phyloP scores from a whole-genome alignment of 2,888 invertebrate genomes.

The Tillus elongatus region DNA sequence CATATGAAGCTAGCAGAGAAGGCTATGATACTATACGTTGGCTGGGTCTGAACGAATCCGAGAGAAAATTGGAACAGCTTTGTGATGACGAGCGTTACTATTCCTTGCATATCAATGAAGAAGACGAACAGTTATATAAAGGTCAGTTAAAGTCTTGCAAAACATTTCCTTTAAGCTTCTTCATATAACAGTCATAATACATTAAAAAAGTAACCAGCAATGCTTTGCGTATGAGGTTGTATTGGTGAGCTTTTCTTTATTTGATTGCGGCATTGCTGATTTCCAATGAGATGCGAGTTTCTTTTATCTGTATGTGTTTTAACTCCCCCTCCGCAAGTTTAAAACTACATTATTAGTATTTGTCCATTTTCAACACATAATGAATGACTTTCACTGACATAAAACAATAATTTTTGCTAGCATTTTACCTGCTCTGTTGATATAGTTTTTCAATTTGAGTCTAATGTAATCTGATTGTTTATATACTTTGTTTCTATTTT shows the following conservation, averaged over 20 bases:
- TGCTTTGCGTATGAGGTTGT: conserved; percentile 5
- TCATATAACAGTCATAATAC: too few species aligned
- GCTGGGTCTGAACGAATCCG: conserved; percentile 38
- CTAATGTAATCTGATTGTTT: background rate
- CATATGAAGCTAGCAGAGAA: conserved; percentile 71
- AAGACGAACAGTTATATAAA: conserved; percentile 83
- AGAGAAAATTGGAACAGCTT: conserved; percentile 62
- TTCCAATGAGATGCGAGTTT: too few species aligned
- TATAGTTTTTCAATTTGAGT: conserved; percentile 6
- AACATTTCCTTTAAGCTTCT: too few species aligned
- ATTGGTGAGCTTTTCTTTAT: too few species aligned
- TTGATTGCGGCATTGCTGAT: too few species aligned
- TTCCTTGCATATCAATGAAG: conserved; percentile 78
- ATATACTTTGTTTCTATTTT: conserved; percentile 29
- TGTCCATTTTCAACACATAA: too few species aligned
- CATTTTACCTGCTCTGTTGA: conserved; percentile 8
- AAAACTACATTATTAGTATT: too few species aligned
- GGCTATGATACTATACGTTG: conserved; percentile 52
- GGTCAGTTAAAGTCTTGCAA: conserved; percentile 47
- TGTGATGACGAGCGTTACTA: conserved; percentile 94
- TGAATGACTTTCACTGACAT: background rate
- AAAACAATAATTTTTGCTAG: background rate
- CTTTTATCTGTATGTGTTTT: too few species aligned
- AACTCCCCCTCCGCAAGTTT: too few species aligned
- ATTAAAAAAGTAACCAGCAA: too few species aligned